A percentile compares a stretch with the other conserved stretches of the same genome.
Conservation (phyloP, 2,888 invertebrate genomes). For the Apotomis capreana region DNA sequence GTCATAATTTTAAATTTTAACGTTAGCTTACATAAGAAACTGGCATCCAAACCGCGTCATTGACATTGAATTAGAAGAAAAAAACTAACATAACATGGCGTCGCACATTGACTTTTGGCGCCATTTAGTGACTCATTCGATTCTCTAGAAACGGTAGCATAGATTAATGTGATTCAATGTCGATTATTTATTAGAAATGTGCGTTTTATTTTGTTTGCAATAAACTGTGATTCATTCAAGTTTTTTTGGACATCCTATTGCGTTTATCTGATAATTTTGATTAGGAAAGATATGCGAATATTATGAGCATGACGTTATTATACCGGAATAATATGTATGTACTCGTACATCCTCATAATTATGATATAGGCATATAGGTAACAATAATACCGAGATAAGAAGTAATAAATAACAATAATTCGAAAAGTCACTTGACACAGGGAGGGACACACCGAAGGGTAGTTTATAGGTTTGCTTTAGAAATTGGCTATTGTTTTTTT, state of each 20-base stretch:
- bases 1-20: constrained; percentile 3
- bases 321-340: constrained; percentile 21
- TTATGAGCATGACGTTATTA: constrained; percentile 9
- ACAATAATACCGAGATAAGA: not conserved
- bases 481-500: too few species aligned
- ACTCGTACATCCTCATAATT: constrained; percentile 9
- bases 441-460: too few species aligned
- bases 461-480: too few species aligned
- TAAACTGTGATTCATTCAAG: constrained; percentile 25
- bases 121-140: constrained; percentile 45
- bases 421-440: too few species aligned
- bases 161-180: constrained; percentile 49
- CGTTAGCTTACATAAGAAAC: constrained; percentile 36
- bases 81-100: constrained; percentile 33
- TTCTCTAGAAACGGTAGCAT: constrained; percentile 48
- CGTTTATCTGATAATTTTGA: constrained; percentile 23
- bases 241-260: constrained; percentile 35
- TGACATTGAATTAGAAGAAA: constrained; percentile 41
- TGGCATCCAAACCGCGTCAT: constrained; percentile 32
- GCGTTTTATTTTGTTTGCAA: constrained; percentile 10
- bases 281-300: constrained; percentile 20
- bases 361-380: not conserved
- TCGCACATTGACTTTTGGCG: constrained; percentile 26
- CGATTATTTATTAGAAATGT: constrained; percentile 35
- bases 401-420: too few species aligned